These are phyloP conservation scores for Orycteropus afer DNA, from an alignment of 2,113 vertebrate genomes.

Conservation along the genomic window DNA sequence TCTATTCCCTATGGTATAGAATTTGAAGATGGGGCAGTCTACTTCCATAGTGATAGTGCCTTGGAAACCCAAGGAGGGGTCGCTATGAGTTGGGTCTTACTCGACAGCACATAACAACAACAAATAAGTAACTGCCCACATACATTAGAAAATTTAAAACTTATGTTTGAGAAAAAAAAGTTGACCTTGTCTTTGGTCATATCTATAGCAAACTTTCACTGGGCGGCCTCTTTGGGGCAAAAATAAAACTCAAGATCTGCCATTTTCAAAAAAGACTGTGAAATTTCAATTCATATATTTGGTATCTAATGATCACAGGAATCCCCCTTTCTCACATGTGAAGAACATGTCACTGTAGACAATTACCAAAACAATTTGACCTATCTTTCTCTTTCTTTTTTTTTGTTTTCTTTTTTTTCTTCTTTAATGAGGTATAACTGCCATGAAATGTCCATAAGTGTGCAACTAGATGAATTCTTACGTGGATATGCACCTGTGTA, in stretches of 20 bases:
- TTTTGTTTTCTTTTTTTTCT: too few species aligned
- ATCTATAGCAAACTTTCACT: background rate
- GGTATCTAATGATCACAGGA: background rate
- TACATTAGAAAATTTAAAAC: background rate
- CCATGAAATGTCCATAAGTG: background rate
- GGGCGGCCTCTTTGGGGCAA: background rate
- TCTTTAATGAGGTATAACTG: background rate
- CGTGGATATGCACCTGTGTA: too few species aligned
- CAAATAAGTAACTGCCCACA: background rate
- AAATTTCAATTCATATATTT: background rate
- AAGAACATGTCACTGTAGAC: background rate
- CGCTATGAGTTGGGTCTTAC: too few species aligned
- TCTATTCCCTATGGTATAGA: background rate
- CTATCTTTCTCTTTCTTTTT: background rate
- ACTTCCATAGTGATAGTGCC: too few species aligned
- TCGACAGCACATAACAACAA: too few species aligned
- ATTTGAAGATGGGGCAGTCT: too few species aligned
- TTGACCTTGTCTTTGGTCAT: background rate
- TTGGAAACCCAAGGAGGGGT: too few species aligned
- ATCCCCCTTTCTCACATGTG: background rate
- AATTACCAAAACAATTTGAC: background rate
- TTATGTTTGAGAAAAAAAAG: background rate
- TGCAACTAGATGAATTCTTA: background rate
- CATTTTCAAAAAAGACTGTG: background rate
- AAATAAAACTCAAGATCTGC: background rate